Evolutionary conservation across 2,888 invertebrate genomes (phyloP).

Genomic region (Tetanocera ferruginea): DNA sequence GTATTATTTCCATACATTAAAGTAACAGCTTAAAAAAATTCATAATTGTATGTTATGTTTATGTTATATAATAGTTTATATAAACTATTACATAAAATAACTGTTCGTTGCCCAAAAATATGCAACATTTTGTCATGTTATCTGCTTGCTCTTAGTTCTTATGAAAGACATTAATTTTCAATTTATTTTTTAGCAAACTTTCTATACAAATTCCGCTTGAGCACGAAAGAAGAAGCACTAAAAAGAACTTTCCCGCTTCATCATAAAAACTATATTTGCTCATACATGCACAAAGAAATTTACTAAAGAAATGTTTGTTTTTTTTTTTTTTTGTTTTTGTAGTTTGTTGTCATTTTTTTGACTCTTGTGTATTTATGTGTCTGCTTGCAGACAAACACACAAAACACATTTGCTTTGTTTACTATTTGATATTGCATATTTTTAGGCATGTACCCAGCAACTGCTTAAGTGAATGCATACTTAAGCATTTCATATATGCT

Average conservation of each 20-base stretch:
- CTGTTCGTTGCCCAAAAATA: no score
- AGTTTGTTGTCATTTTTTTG: not conserved
- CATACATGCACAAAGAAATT: constrained; percentile 4
- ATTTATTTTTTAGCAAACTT: no score
- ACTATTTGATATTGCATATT: constrained; percentile 29
- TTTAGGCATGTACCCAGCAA: constrained; percentile 4
- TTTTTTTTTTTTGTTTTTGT: not conserved
- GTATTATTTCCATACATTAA: no score
- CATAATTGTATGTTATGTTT: no score
- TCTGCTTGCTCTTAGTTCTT: no score
- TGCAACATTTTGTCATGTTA: no score
- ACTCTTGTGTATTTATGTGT: not conserved
- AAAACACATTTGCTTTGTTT: not conserved
- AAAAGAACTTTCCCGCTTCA: not conserved
- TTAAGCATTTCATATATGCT: not conserved
- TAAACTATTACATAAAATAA: no score
- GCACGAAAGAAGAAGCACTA: not conserved
- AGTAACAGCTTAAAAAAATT: no score
- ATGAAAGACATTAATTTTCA: no score
- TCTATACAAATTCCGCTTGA: not conserved
- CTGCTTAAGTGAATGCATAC: not conserved
- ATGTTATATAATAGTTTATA: no score
- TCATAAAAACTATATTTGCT: not conserved
- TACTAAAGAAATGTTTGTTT: not conserved
- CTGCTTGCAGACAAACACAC: not conserved